Evolutionary conservation across 1,140 invertebrate genomes (phyloP).

Genomic region (Anastrepha obliqua): DNA sequence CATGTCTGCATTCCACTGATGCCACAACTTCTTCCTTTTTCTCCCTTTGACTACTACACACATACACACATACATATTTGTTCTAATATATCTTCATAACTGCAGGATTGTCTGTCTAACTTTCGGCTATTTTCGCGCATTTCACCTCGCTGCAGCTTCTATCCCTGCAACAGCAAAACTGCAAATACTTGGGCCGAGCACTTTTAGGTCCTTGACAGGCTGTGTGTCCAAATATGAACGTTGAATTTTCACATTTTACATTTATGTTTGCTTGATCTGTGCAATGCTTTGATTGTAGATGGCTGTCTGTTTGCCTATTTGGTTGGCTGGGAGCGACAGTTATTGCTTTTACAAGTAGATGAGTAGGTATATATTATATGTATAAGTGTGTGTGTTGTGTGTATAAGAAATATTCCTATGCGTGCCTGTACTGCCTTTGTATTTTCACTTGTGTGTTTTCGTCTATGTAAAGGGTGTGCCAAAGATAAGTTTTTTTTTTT

Average conservation of each 20-base stretch:
- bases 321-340: neutral
- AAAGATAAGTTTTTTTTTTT: neutral
- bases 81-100: slow-evolving; percentile 43
- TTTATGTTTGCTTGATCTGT: slow-evolving; percentile 15
- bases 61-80: neutral
- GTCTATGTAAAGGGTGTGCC: neutral
- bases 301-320: neutral
- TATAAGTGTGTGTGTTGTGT: neutral
- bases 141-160: neutral
- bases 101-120: slow-evolving; percentile 30
- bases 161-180: neutral
- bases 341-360: slow-evolving; percentile 41
- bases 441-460: neutral
- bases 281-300: neutral
- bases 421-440: neutral
- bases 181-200: slow-evolving; percentile 1
- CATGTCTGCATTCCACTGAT: slow-evolving; percentile 13
- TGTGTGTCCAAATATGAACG: slow-evolving; percentile 38
- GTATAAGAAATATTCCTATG: neutral
- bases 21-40: slow-evolving; percentile 23
- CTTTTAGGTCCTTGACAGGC: slow-evolving; percentile 9
- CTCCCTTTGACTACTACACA: neutral
- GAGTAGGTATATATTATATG: neutral
- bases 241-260: slow-evolving; percentile 25
- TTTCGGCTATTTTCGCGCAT: slow-evolving; percentile 44